These are phyloP conservation scores for Drosophila percnosoma DNA, from an alignment of 2,888 invertebrate genomes.

Conservation along the genomic window DNA sequence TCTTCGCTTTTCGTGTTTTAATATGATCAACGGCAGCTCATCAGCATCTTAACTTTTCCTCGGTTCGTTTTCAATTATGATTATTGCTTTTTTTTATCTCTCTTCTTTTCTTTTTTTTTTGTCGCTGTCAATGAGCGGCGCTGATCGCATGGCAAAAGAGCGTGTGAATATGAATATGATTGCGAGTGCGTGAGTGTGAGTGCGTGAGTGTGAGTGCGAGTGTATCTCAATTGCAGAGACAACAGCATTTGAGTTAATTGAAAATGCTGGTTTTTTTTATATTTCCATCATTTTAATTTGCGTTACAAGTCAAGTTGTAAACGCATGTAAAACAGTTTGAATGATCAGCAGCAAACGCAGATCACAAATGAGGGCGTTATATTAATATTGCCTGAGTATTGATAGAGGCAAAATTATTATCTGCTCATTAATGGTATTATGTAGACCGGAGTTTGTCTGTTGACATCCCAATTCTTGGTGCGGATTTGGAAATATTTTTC, in stretches of 20 bases:
- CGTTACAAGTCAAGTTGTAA: constrained; percentile 42
- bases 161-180: constrained; percentile 70
- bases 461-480: background rate
- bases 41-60: constrained; percentile 72
- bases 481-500: background rate
- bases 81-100: constrained; percentile 36
- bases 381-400: background rate
- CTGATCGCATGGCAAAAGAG: constrained; percentile 78
- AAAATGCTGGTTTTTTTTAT: constrained; percentile 52
- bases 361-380: constrained; percentile 13
- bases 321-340: constrained; percentile 39
- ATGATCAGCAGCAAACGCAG: constrained; percentile 30
- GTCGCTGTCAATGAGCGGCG: constrained; percentile 52
- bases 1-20: constrained; percentile 64
- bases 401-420: background rate
- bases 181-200: constrained; percentile 2
- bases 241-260: constrained; percentile 71
- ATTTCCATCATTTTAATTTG: constrained; percentile 62
- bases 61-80: constrained; percentile 61
- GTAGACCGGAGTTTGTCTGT: background rate
- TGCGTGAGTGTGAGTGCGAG: constrained; percentile 3
- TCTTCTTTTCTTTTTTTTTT: constrained; percentile 17
- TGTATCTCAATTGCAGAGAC: constrained; percentile 64
- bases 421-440: background rate
- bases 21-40: constrained; percentile 78